These are phyloP conservation scores for Laspeyria flexula DNA, from an alignment of 2,888 invertebrate genomes.

Conservation along the genomic window DNA sequence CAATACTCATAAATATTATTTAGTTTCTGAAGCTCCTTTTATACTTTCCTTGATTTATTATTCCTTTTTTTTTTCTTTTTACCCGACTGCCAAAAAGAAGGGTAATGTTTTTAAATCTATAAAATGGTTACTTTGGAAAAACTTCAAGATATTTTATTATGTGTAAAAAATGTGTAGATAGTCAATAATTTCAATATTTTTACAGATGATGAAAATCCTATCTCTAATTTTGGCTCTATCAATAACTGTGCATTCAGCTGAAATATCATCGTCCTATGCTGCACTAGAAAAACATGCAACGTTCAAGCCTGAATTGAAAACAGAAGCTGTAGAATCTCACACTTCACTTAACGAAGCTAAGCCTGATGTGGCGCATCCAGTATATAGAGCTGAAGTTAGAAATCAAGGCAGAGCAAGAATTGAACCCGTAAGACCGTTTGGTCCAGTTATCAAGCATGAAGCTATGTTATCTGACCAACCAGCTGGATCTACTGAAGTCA, in stretches of 20 bases:
- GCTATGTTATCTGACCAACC: constrained; percentile 76
- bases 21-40: too few relatives aligned
- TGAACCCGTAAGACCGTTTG: constrained; percentile 63
- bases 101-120: background rate
- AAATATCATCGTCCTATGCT: constrained; percentile 59
- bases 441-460: constrained; percentile 68
- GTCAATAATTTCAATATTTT: too few relatives aligned
- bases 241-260: constrained; percentile 58
- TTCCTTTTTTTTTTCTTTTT: too few relatives aligned
- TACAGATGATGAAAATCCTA: constrained; percentile 68
- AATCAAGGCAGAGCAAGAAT: constrained; percentile 65
- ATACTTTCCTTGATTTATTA: too few relatives aligned
- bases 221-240: constrained; percentile 49
- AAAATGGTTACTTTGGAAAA: too few relatives aligned
- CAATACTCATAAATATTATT: too few relatives aligned
- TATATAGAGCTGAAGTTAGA: constrained; percentile 61
- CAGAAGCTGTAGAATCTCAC: constrained; percentile 55
- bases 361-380: constrained; percentile 60
- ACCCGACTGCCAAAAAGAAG: too few relatives aligned
- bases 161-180: too few relatives aligned
- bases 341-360: constrained; percentile 50
- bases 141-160: too few relatives aligned
- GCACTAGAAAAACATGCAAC: constrained; percentile 57
- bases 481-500: constrained; percentile 56
- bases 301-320: constrained; percentile 58